phyloP scores from a whole-genome alignment of 2,113 vertebrate species.

The Guaruba guarouba region DNA sequence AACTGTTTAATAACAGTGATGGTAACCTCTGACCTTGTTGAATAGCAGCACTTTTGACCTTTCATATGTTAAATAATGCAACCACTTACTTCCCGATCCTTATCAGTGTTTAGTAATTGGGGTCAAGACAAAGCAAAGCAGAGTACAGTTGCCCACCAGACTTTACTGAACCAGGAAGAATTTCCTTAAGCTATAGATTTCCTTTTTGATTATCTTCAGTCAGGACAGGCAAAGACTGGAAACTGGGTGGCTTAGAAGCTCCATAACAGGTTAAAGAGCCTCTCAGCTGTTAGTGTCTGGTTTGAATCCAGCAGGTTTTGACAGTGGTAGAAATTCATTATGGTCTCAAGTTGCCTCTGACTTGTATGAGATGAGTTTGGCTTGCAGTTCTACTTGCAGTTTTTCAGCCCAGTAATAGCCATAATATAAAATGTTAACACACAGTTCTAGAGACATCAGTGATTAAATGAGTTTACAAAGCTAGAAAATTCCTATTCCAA shows the following conservation, averaged over 20 bases:
- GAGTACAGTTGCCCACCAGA: constrained; percentile 32
- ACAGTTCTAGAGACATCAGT: neutral
- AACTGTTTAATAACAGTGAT: constrained; percentile 67
- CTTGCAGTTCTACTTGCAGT: neutral
- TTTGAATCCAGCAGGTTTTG: constrained; percentile 56
- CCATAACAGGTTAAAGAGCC: neutral
- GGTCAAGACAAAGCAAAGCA: constrained; percentile 60
- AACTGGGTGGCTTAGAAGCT: constrained; percentile 33
- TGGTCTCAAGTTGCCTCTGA: neutral
- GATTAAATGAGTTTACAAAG: neutral
- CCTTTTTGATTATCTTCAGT: constrained; percentile 41
- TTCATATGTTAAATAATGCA: constrained; percentile 68
- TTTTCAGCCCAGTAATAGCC: neutral
- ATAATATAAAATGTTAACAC: neutral
- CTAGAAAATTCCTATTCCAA: neutral
- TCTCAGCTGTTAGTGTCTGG: constrained; percentile 51
- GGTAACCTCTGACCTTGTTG: constrained; percentile 67
- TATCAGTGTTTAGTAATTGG: constrained; percentile 65
- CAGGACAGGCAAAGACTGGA: constrained; percentile 12
- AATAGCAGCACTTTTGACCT: constrained; percentile 63
- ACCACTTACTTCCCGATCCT: constrained; percentile 62
- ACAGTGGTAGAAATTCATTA: constrained; percentile 42
- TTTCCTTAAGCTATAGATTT: constrained; percentile 56
- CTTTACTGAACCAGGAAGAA: constrained; percentile 39
- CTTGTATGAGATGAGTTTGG: neutral